phyloP scores from a whole-genome alignment of 2,888 invertebrate genomes.

The Eilema depressum region DNA sequence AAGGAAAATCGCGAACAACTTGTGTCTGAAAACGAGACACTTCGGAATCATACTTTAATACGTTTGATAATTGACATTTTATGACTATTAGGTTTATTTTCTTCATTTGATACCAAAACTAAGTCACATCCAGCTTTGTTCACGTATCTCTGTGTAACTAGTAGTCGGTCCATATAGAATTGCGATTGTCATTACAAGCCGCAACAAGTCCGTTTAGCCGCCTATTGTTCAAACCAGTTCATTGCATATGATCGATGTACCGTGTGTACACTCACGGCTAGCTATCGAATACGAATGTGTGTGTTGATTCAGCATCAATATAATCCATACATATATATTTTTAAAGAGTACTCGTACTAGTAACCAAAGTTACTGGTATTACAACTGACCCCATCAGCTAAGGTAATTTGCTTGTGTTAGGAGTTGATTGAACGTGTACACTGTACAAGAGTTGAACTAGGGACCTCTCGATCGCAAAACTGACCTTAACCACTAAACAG shows the following conservation, averaged over 20 bases:
- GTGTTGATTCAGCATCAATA: neutral
- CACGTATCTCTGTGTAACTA: conserved; percentile 12
- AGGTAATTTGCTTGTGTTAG: too few relatives aligned
- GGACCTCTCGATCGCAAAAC: too few relatives aligned
- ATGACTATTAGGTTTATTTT: neutral
- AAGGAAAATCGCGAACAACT: too few relatives aligned
- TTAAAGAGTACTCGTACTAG: too few relatives aligned
- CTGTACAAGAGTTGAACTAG: too few relatives aligned
- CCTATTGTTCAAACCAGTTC: conserved; percentile 59
- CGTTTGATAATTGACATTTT: too few relatives aligned
- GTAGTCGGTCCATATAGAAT: conserved; percentile 37
- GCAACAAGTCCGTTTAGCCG: conserved; percentile 50
- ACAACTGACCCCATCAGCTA: too few relatives aligned
- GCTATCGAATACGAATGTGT: conserved; percentile 28
- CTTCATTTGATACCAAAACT: neutral
- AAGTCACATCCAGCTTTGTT: conserved; percentile 16
- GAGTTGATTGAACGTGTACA: too few relatives aligned
- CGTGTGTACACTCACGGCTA: conserved; percentile 28
- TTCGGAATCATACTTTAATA: too few relatives aligned
- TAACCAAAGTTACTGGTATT: too few relatives aligned
- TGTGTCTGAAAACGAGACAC: too few relatives aligned
- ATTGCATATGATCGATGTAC: conserved; percentile 33
- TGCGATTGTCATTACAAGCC: conserved; percentile 49
- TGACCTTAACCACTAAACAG: too few relatives aligned
- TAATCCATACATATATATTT: neutral